Evolutionary conservation across 2,797 vertebrate species (phyloP).

Genomic region (Ficedula albicollis): DNA sequence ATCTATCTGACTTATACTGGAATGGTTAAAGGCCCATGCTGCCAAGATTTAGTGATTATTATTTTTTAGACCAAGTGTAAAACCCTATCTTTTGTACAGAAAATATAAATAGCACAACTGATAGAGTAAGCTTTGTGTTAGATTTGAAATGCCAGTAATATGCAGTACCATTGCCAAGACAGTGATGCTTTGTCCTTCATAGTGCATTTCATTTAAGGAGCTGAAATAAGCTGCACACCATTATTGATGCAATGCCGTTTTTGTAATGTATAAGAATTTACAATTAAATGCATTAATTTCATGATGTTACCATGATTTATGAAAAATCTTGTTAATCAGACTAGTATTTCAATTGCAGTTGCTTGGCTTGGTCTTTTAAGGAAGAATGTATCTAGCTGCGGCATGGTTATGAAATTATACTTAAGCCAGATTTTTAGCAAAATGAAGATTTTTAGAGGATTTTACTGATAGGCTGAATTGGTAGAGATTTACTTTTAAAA

Average conservation of each 20-base stretch:
- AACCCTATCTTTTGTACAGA: not conserved
- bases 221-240: not conserved
- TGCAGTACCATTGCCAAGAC: not conserved
- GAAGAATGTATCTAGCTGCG: not conserved
- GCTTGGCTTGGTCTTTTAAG: constrained; percentile 11
- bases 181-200: not conserved
- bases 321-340: constrained; percentile 45
- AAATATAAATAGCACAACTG: not conserved
- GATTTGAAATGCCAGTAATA: not conserved
- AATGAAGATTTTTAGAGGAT: not conserved
- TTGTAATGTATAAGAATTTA: constrained; percentile 13
- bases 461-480: not conserved
- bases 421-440: not conserved
- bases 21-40: not conserved
- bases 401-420: not conserved
- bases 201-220: not conserved
- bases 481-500: not conserved
- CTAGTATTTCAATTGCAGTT: constrained; percentile 23
- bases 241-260: not conserved
- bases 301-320: not conserved
- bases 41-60: not conserved
- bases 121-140: not conserved
- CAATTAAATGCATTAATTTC: constrained; percentile 53
- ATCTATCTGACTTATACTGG: not conserved
- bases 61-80: not conserved